A percentile compares a stretch with the other conserved stretches of the same genome.
These are phyloP conservation scores for Noctilio leporinus DNA, from an alignment of 2,113 vertebrate species.

Conservation along the genomic window DNA sequence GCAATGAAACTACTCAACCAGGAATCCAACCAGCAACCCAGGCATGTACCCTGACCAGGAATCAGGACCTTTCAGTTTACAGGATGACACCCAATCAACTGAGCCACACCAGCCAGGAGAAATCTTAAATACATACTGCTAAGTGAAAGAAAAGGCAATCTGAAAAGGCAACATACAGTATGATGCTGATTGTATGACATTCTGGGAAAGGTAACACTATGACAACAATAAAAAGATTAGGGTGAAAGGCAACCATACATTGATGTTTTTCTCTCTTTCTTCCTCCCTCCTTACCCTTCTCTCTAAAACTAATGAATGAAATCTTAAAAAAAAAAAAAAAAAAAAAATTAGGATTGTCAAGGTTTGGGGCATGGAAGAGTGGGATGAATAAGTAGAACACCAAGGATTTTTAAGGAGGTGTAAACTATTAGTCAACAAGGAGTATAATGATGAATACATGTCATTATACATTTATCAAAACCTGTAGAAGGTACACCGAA, in stretches of 20 bases:
- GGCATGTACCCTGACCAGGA: no score
- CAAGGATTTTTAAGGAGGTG: neutral
- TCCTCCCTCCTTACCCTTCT: no score
- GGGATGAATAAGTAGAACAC: neutral
- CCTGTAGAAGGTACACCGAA: neutral
- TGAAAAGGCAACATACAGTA: neutral
- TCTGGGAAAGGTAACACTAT: neutral
- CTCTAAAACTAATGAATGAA: no score
- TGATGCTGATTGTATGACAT: neutral
- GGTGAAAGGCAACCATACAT: no score
- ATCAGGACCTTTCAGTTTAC: no score
- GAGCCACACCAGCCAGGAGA: no score
- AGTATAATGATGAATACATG: neutral
- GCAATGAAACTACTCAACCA: no score
- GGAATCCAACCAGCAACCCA: no score
- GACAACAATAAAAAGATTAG: neutral
- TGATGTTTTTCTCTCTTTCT: no score
- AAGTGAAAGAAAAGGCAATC: neutral
- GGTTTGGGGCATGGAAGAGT: neutral
- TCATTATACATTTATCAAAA: neutral
- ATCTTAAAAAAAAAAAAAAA: no score
- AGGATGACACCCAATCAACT: no score
- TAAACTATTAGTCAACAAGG: neutral
- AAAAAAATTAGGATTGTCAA: neutral
- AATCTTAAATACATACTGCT: neutral